Conservation (phyloP, 2,113 vertebrate genomes). For the Phrynosoma blainvillii region DNA sequence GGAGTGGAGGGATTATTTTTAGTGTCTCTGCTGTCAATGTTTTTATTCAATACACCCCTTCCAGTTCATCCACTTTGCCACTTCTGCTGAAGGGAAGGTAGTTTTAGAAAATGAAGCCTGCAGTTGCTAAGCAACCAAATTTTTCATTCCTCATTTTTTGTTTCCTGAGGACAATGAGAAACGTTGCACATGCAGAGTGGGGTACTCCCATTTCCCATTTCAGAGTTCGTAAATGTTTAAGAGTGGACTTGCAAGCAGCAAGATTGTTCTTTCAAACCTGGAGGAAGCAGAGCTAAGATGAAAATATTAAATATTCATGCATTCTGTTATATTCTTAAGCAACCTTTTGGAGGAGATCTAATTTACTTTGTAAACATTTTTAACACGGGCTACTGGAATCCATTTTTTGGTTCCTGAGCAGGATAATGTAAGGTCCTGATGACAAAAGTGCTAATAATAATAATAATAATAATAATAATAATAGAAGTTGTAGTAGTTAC, state of each 20-base stretch:
- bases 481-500: not conserved
- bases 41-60: not conserved
- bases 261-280: not conserved
- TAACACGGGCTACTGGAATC: slow-evolving; percentile 13
- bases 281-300: not conserved
- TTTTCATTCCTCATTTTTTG: not conserved
- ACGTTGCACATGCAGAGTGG: not conserved
- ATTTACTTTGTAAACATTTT: not conserved
- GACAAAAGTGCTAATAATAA: not conserved
- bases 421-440: not conserved
- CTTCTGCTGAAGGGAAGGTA: not conserved
- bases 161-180: not conserved
- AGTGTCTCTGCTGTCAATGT: not conserved
- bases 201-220: not conserved
- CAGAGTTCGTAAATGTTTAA: not conserved
- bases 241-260: not conserved
- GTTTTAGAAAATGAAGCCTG: not conserved
- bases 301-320: not conserved
- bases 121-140: slow-evolving; percentile 1
- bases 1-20: not conserved
- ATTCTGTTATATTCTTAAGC: not conserved
- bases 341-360: not conserved
- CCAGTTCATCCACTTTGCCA: not conserved
- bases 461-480: not conserved
- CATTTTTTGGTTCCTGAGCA: not conserved